Base-by-base conservation (phyloP, 2,888 invertebrate genomes). In the Thyatira batis region DNA sequence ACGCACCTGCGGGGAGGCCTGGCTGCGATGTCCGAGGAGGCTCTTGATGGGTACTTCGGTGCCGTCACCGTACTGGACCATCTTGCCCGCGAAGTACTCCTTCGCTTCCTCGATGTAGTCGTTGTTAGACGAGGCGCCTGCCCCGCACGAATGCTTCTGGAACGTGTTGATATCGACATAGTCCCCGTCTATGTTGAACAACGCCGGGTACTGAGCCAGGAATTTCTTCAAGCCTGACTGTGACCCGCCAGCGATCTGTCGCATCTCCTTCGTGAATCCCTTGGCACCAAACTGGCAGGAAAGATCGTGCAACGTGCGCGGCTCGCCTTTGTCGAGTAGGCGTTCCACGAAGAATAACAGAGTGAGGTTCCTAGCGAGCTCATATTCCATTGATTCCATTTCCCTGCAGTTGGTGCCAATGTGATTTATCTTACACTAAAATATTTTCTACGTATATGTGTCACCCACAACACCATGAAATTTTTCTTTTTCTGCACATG, bases 211-310 rank as follows among this genome's bases (percentile, higher is more conserved):
- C 86, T 98, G 98, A 54, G 95, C 94, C 78, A 99, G 94, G 92
- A 99, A 99, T 90, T 99, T 99, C 89, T 98, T 98, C 58, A 99
- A 94, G 54, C 99, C 98, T 73, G 97, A 97, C 90, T 99, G 98
- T 70, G 98, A 98, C 72, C 98, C 98, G 67, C 99, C 97, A 75
- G 97, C 97, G 71, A 97, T 97, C 89, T 98, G 98, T 73, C 98
- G 93, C 99, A 99, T 99, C 93, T 99, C 99, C 92, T 98, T 97
- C 21, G 99, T 98, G 91, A 99, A 99, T 70, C 98, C 99, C 89
- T 98, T 98, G 71, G 99, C 98, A 78, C 99, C 99, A 92, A 99
- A 99, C 92, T 99, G 98, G 89, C 99, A 99, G 84, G 98, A 98
- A 73, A 99, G 94, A 93, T 99, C 99, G 91, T 98, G 98, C 78